Base-by-base conservation (phyloP, 2,797 vertebrate genomes). In the Scomberomorus guttatus region DNA sequence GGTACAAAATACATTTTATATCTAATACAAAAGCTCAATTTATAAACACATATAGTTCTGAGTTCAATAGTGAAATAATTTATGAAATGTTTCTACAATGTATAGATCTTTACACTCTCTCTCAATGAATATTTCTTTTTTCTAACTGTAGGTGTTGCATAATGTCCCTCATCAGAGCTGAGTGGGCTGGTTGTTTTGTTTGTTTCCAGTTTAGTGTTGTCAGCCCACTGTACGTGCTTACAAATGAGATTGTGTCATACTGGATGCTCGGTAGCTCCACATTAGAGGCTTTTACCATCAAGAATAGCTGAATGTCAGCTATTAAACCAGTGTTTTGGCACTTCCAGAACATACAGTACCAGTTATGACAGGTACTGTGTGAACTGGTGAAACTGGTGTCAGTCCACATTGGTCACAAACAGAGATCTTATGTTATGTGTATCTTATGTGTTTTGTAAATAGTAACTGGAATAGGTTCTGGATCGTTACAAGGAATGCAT, bases 141-240 rank as follows among this genome's bases (percentile, higher is more conserved):
- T 44, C 22, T 22, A 17, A 25, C 59, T 79, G 34, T 39, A 46
- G 44, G 27, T 58, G 68, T 79, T 84, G 39, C 71, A 39, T 80
- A 80, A 80, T 61, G 54, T 69, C 20, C 13, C 25, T 78, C 20
- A 58, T 75, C 9, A 75, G n/a, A 74, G 48, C 69, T 75, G 46
- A 86, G 77, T 80, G 59, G 87, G 79, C 42, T 44, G 60, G 2
- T 77, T 69, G 44, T 52, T 76, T 72, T 66, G 59, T 70, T 83
- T 83, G 51, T 69, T 82, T 66, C 22, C 29, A 50, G 11, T 52
- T 69, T 17, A 78, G 67, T 65, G 27, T 78, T 24, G 68, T 67
- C 70, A 66, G 44, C 57, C 10, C 17, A 59, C 56, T 44, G 20
- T 39, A 25, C 18, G 14, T 76, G 56, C 44, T 70, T 60, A 69